phyloP scores from a whole-genome alignment of 2,888 invertebrate genomes.

The Andrena bucephala region DNA sequence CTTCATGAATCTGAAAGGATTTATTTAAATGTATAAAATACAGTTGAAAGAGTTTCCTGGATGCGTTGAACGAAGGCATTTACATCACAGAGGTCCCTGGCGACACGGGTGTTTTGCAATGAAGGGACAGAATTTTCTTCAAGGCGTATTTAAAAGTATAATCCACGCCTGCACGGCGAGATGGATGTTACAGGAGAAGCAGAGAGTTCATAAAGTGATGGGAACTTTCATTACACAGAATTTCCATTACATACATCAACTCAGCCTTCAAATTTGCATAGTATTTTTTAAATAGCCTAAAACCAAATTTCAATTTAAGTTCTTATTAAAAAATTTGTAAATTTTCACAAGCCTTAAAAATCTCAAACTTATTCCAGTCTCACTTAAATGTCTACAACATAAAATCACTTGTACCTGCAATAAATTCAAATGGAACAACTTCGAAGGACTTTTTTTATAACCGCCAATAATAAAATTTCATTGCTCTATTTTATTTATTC shows the following conservation, averaged over 20 bases:
- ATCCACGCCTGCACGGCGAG: not conserved
- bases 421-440: not conserved
- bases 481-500: no score
- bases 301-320: not conserved
- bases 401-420: no score
- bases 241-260: not conserved
- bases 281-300: not conserved
- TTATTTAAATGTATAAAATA: slow-evolving; percentile 26
- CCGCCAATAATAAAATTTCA: no score
- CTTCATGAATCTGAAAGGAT: slow-evolving; percentile 1
- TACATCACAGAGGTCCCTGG: slow-evolving; percentile 40
- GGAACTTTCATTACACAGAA: not conserved
- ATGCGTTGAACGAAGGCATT: slow-evolving; percentile 17
- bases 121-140: slow-evolving; percentile 7
- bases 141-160: slow-evolving; percentile 36
- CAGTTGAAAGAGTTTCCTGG: slow-evolving; percentile 10
- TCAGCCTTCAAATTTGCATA: not conserved
- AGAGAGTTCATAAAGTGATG: slow-evolving; percentile 1
- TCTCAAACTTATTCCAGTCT: no score
- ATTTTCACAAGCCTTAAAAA: no score
- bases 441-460: no score
- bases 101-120: slow-evolving; percentile 5
- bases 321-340: no score
- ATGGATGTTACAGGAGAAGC: not conserved
- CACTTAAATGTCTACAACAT: no score